Conservation (phyloP, 2,113 vertebrate genomes). For the Saccopteryx leptura region DNA sequence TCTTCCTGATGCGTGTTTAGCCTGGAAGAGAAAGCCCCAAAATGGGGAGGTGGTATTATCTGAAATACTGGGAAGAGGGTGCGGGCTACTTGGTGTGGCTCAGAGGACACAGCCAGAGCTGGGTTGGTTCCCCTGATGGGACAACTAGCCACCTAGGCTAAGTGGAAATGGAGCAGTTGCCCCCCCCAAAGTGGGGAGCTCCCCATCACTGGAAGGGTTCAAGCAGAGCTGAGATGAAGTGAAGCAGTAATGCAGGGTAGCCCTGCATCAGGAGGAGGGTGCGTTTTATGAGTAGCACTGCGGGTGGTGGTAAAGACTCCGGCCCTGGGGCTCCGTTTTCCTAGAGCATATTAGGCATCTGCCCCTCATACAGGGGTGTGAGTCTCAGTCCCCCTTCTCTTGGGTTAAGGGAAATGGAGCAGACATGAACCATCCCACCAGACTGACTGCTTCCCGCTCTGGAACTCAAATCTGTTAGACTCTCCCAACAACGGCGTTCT, state of each 20-base stretch:
- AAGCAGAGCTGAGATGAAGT: neutral
- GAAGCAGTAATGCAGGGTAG: fast-evolving
- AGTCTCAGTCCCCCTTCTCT: neutral
- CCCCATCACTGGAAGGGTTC: fast-evolving
- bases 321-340: neutral
- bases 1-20: neutral
- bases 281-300: fast-evolving
- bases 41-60: neutral
- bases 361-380: fast-evolving
- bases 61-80: neutral
- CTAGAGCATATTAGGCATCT: neutral
- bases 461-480: neutral
- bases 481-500: neutral
- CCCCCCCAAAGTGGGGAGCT: neutral
- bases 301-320: neutral
- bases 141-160: neutral
- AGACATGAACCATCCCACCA: neutral
- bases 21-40: neutral
- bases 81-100: neutral
- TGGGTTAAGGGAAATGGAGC: neutral
- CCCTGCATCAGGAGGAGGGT: neutral
- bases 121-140: neutral
- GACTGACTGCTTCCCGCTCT: neutral
- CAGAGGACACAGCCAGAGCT: neutral
- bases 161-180: neutral